These are phyloP conservation scores for Pollenia amentaria DNA, from an alignment of 2,888 invertebrate species.

Conservation along the genomic window DNA sequence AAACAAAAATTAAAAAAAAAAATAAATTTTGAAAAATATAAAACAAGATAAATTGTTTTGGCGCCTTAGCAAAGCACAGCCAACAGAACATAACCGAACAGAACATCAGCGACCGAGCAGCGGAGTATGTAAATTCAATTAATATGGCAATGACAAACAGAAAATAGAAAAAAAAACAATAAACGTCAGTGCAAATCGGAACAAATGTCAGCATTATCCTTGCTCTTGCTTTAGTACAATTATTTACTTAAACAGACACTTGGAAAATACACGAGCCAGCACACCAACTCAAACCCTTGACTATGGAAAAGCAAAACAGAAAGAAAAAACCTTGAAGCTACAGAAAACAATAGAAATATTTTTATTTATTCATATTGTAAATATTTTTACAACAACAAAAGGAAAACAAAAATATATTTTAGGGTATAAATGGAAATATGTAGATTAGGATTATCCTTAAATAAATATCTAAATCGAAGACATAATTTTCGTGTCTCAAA, in stretches of 20 bases:
- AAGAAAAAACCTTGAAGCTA: constrained; percentile 37
- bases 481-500: too few species aligned
- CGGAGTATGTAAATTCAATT: constrained; percentile 64
- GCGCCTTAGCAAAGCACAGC: constrained; percentile 22
- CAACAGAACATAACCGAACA: neutral
- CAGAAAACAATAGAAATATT: constrained; percentile 47
- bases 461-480: too few species aligned
- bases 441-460: too few species aligned
- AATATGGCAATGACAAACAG: constrained; percentile 64
- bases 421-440: neutral
- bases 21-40: neutral
- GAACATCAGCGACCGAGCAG: constrained; percentile 6
- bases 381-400: constrained; percentile 6
- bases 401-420: neutral
- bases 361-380: constrained; percentile 37
- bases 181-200: constrained; percentile 19
- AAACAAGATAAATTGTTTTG: constrained; percentile 49
- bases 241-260: constrained; percentile 31
- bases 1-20: constrained; percentile 18
- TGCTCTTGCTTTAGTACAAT: constrained; percentile 44
- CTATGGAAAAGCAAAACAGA: constrained; percentile 3
- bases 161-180: constrained; percentile 11
- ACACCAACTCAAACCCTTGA: constrained; percentile 35
- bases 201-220: constrained; percentile 45
- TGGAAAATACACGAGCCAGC: constrained; percentile 10